Conservation (phyloP, 1,140 invertebrate genomes). For the Neodiprion fabricii region DNA sequence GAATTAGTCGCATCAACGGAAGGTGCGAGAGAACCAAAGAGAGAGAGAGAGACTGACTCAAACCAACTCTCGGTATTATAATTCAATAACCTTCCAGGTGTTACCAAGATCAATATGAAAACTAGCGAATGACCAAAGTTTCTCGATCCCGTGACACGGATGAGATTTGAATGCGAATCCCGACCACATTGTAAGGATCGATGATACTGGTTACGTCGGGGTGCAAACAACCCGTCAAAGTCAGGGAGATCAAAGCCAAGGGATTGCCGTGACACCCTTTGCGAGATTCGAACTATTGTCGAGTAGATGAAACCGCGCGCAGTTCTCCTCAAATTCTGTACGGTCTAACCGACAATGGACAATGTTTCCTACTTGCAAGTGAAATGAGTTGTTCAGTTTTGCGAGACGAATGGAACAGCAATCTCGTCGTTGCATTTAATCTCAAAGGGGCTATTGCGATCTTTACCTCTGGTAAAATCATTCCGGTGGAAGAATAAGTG, state of each 20-base stretch:
- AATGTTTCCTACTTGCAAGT: too few species aligned
- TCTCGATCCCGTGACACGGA: not conserved
- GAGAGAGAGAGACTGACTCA: too few species aligned
- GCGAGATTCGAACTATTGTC: conserved; percentile 7
- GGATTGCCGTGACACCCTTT: not conserved
- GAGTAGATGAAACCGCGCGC: not conserved
- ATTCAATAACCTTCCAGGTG: not conserved
- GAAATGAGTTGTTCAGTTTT: too few species aligned
- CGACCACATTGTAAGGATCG: not conserved
- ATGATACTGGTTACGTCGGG: not conserved
- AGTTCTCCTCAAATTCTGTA: too few species aligned
- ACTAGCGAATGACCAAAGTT: not conserved
- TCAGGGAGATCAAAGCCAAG: not conserved
- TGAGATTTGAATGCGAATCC: not conserved
- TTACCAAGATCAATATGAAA: not conserved
- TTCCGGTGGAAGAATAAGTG: too few species aligned
- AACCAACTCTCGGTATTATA: not conserved
- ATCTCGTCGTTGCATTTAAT: too few species aligned
- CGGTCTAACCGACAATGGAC: too few species aligned
- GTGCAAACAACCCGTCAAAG: not conserved
- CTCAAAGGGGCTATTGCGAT: too few species aligned
- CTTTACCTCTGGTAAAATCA: too few species aligned
- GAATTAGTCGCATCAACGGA: too few species aligned
- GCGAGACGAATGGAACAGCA: too few species aligned
- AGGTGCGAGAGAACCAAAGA: too few species aligned